Percentiles rank a stretch among this genome's conserved stretches.
Evolutionary conservation across 2,888 invertebrate genomes (phyloP).

Genomic region (Lymantria dispar): DNA sequence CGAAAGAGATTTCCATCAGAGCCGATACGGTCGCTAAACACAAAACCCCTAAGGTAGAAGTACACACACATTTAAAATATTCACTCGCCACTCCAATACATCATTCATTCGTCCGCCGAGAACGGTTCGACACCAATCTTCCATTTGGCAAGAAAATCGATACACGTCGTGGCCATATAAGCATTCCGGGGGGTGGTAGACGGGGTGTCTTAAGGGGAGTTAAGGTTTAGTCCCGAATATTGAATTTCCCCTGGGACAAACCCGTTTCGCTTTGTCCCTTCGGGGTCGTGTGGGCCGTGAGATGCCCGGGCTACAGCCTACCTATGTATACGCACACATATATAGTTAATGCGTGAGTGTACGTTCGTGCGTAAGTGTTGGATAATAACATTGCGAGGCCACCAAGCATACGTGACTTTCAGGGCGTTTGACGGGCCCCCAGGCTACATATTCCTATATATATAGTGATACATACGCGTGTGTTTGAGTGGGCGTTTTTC

Average conservation of each 20-base stretch:
- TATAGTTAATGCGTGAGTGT: conserved; percentile 43
- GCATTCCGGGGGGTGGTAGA: conserved; percentile 81
- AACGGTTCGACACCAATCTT: conserved; percentile 81
- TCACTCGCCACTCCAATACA: conserved; percentile 77
- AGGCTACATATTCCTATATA: conserved; percentile 55
- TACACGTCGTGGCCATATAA: conserved; percentile 83
- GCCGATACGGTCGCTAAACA: conserved; percentile 71
- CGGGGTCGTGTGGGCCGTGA: conserved; percentile 77
- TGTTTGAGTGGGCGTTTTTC: conserved; percentile 62
- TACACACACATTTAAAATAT: conserved; percentile 65
- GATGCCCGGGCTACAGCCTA: conserved; percentile 70
- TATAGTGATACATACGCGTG: conserved; percentile 39
- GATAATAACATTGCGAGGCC: conserved; percentile 79
- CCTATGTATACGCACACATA: conserved; percentile 42
- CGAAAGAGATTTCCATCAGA: conserved; percentile 67
- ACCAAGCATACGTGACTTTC: conserved; percentile 78
- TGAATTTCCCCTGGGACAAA: conserved; percentile 84
- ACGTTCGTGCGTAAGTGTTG: conserved; percentile 74
- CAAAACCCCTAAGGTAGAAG: conserved; percentile 57
- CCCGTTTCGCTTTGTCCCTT: conserved; percentile 83
- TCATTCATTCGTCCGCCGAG: conserved; percentile 80
- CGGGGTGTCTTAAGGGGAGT: conserved; percentile 81
- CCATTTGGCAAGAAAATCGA: conserved; percentile 83
- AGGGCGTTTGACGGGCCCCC: conserved; percentile 73
- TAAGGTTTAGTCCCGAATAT: conserved; percentile 84